phyloP scores from a whole-genome alignment of 35 echinoderm and acorn worm genomes.

The Nesometra sesokonis region DNA sequence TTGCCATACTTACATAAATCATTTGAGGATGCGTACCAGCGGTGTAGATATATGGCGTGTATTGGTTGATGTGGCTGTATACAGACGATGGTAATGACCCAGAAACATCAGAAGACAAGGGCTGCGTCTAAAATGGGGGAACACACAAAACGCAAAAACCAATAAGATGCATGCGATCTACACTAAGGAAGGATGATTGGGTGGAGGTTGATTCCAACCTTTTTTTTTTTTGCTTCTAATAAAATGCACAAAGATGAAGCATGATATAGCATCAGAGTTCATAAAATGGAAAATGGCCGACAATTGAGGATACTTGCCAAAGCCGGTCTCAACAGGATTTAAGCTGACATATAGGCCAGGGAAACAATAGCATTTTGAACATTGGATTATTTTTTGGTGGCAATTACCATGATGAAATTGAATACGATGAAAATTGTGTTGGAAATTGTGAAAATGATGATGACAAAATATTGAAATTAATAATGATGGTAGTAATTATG shows the following conservation, averaged over 20 bases:
- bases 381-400: no score
- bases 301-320: no score
- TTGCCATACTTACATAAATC: background rate
- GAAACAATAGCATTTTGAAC: no score
- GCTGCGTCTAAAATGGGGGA: background rate
- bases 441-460: no score
- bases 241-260: background rate
- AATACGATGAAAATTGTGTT: no score
- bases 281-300: no score
- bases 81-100: background rate
- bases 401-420: no score
- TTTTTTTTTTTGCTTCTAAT: background rate
- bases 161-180: background rate
- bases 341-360: no score
- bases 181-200: background rate
- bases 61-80: background rate
- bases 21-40: background rate
- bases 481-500: constrained; percentile 6
- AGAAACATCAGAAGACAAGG: background rate
- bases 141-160: background rate
- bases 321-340: no score
- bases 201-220: background rate
- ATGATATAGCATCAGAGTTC: no score
- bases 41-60: background rate
- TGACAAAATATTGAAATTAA: no score